Evolutionary conservation across 92 coral and sea anemone genomes (phyloP).

Genomic region (Palythoa grandis): DNA sequence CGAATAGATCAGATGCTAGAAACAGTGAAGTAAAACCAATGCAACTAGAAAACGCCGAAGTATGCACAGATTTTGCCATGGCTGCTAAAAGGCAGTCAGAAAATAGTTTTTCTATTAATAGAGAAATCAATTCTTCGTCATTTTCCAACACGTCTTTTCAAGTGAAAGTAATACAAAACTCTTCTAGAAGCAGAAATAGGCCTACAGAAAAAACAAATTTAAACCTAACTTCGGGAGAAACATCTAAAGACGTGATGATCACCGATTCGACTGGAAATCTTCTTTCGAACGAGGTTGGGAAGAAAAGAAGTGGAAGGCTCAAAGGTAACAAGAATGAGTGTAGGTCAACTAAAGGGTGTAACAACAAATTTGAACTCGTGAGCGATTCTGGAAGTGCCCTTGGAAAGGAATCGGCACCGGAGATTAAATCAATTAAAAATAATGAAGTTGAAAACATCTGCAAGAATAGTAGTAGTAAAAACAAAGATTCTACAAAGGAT

Average conservation of each 20-base stretch:
- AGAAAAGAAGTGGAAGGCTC: constrained; percentile 47
- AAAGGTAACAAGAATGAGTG: constrained; percentile 49
- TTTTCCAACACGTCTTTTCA: neutral
- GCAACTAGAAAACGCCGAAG: neutral
- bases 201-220: neutral
- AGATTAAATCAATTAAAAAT: neutral
- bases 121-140: neutral
- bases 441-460: neutral
- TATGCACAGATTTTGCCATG: neutral
- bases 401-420: neutral
- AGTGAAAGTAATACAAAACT: neutral
- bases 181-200: neutral
- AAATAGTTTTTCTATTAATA: neutral
- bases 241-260: neutral
- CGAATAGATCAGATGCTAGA: neutral
- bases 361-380: neutral
- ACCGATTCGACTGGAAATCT: neutral
- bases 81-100: neutral
- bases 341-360: too few relatives aligned
- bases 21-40: neutral
- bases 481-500: constrained; percentile 12
- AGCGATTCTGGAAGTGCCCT: neutral
- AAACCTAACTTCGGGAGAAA: neutral
- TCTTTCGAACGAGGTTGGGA: neutral
- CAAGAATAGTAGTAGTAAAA: neutral